Percentiles rank a stretch among this genome's conserved stretches.
Evolutionary conservation across 2,113 vertebrate genomes (phyloP).

Genomic region (Isichthys henryi): DNA sequence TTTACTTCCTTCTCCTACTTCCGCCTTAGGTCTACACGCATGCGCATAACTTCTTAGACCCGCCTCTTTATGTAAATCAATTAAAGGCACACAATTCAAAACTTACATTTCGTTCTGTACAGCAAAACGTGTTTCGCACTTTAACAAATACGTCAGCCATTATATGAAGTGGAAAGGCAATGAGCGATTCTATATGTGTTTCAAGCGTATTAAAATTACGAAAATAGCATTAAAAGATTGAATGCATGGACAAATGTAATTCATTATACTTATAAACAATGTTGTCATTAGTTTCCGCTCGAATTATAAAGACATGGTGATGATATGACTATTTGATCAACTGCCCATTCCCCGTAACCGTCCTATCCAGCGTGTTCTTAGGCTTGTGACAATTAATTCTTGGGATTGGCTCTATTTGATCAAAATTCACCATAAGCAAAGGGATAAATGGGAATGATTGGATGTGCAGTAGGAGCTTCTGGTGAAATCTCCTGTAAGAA

Average conservation of each 20-base stretch:
- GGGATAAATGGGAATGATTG: no score
- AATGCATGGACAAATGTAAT: not conserved
- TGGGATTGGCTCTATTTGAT: no score
- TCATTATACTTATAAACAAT: not conserved
- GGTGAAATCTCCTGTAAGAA: no score
- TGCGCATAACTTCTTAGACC: not conserved
- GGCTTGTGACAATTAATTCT: no score
- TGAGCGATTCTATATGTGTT: not conserved
- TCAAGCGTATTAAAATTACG: not conserved
- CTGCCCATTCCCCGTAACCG: not conserved
- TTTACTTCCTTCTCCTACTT: constrained; percentile 33
- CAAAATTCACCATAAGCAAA: no score
- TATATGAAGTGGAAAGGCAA: not conserved
- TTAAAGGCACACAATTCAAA: not conserved
- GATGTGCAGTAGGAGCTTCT: no score
- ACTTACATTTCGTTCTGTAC: not conserved
- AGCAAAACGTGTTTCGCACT: not conserved
- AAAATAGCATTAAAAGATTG: not conserved
- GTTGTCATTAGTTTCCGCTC: no score
- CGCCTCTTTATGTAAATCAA: not conserved
- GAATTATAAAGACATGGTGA: no score
- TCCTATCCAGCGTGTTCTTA: not conserved
- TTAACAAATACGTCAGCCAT: not conserved
- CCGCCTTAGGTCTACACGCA: constrained; percentile 38
- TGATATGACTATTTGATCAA: not conserved